Evolutionary conservation across 2,797 vertebrate species (phyloP).

Genomic region (Gephyroberyx darwinii): DNA sequence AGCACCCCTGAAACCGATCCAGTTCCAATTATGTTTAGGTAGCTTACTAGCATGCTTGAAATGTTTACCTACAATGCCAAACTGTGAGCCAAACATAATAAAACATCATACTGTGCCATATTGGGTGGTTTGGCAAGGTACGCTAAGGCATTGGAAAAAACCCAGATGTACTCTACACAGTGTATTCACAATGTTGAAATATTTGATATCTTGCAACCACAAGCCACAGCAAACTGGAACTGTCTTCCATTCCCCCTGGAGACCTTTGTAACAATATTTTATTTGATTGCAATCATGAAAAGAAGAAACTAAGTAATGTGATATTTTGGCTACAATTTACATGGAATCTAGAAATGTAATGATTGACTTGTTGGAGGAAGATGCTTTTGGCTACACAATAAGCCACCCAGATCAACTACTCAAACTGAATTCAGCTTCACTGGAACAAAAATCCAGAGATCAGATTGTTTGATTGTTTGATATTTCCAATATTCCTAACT

Average conservation of each 20-base stretch:
- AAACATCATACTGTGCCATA: neutral
- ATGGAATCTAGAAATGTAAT: no score
- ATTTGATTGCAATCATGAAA: neutral
- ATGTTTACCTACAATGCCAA: neutral
- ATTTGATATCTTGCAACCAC: neutral
- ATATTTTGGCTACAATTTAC: no score
- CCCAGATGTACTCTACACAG: neutral
- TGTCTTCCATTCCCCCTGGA: neutral
- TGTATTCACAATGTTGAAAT: neutral
- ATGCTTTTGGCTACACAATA: no score
- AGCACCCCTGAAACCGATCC: no score
- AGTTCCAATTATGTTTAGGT: no score
- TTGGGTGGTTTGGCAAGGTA: neutral
- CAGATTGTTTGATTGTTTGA: neutral
- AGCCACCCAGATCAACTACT: no score
- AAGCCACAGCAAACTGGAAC: neutral
- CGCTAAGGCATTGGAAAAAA: neutral
- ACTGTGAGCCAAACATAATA: no score
- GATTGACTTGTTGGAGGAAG: no score
- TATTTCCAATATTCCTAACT: conserved; percentile 35
- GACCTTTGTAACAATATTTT: neutral
- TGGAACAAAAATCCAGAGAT: neutral
- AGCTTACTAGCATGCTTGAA: neutral
- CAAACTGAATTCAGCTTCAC: neutral
- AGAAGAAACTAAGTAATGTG: neutral